Evolutionary conservation across 1,140 invertebrate species (phyloP), one percentile per base, ranked within the genome.

Genomic region (Zaprionus vittiger): DNA sequence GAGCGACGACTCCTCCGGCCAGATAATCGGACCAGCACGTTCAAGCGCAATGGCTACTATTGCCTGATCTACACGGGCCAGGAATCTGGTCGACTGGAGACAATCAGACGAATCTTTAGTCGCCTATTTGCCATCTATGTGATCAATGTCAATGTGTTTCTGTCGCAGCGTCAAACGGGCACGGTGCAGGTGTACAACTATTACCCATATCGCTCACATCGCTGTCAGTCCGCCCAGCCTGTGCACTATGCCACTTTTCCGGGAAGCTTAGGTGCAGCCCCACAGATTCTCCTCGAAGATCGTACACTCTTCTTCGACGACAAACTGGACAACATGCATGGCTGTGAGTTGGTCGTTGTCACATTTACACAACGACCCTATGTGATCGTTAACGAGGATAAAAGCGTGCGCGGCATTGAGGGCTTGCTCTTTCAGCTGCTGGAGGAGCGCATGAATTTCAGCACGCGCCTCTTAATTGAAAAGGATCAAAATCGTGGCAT

Each of bases 371-470:
- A 85, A 7, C 73, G 65, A 1, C 85, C 85, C 0, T 90, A 56
- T 22, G 85, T 90, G 22, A 49, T 67, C 4, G 44, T 90, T 3
- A 61, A 80, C 1, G 28, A 57, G 5, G 24, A 73, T 38, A 5
- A 5, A 12, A 54, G 38, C 0, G 1, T 91, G 1, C 52, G 57
- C 5, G 91, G 91, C 15, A 91, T 91, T 12, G 91, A 92, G 60
- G 91, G 91, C 5, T 54, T 74, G 66, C 59, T 92, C 1, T 73
- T 85, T 17, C 59, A 28, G 0, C 9, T 83, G 28, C 26, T 92
- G 6, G 75, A 89, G 0, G 72, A 87, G 37, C 64, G 73, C 9
- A 85, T 92, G 81, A 92, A 92, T 63, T 92, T 92, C 38, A 77
- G 52, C 11, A 55, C 91, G 6, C 73, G 63, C 11, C 11, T 79